Conservation (phyloP, 1,140 invertebrate species). For the Drosophila lini region DNA sequence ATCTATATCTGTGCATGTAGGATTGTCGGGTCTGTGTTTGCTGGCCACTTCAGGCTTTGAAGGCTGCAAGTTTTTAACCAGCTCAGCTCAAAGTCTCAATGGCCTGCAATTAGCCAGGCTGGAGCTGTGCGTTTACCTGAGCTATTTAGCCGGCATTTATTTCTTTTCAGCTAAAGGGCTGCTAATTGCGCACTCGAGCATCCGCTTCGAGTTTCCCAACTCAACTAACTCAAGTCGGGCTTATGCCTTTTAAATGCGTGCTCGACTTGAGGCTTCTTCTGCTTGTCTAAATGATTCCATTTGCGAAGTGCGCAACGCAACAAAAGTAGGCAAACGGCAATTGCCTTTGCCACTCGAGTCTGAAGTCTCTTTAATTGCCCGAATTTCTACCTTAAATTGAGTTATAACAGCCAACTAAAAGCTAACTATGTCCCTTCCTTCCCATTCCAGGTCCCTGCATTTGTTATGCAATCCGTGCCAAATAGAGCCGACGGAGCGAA, state of each 20-base stretch:
- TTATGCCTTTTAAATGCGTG: conserved; percentile 17
- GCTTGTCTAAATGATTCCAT: conserved; percentile 44
- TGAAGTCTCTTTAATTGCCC: conserved; percentile 42
- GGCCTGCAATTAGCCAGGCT: conserved; percentile 68
- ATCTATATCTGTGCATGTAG: conserved; percentile 13
- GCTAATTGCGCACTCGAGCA: conserved; percentile 71
- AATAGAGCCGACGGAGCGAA: conserved; percentile 55
- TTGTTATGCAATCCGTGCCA: conserved; percentile 68
- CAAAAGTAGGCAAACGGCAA: conserved; percentile 32
- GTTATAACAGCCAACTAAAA: conserved; percentile 18
- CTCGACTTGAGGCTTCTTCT: conserved; percentile 28
- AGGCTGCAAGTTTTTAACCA: conserved; percentile 55
- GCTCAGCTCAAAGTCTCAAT: conserved; percentile 62
- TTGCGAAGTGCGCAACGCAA: conserved; percentile 16
- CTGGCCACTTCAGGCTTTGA: conserved; percentile 31
- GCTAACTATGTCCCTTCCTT: background rate
- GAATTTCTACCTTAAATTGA: conserved; percentile 42
- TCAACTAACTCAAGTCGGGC: conserved; percentile 44
- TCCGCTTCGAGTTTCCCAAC: conserved; percentile 32
- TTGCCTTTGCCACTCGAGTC: conserved; percentile 8
- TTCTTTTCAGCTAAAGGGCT: conserved; percentile 46
- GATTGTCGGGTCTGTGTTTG: conserved; percentile 38
- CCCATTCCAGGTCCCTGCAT: conserved; percentile 36
- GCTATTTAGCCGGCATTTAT: conserved; percentile 52
- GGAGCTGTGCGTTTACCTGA: conserved; percentile 40